Evolutionary conservation across 2,888 invertebrate species (phyloP).

Genomic region (Operophtera brumata): DNA sequence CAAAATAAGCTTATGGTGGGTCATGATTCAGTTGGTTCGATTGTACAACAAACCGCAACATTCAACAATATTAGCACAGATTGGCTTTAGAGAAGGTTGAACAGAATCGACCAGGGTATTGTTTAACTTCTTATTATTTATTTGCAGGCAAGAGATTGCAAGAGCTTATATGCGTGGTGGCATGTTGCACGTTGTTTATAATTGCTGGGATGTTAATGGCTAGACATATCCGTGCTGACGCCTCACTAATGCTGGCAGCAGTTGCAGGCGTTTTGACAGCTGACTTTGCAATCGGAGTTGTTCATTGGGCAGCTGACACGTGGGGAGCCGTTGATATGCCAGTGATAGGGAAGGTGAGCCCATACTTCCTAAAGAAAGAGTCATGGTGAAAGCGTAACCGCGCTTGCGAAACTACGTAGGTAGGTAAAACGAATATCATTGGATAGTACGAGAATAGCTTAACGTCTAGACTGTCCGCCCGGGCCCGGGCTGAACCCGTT

Average conservation of each 20-base stretch:
- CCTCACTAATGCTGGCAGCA: conserved; percentile 89
- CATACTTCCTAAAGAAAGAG: neutral
- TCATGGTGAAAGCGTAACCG: too few species aligned
- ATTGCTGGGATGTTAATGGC: conserved; percentile 85
- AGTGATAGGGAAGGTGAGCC: conserved; percentile 90
- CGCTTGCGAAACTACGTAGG: too few species aligned
- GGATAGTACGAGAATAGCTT: too few species aligned
- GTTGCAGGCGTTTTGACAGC: conserved; percentile 96
- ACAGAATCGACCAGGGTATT: too few species aligned
- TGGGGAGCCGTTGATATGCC: conserved; percentile 98
- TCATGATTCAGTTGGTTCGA: too few species aligned
- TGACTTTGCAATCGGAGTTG: conserved; percentile 97
- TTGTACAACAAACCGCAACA: too few species aligned
- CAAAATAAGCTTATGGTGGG: too few species aligned
- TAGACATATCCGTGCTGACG: conserved; percentile 86
- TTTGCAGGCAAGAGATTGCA: conserved; percentile 94
- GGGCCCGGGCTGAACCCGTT: too few species aligned
- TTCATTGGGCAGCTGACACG: conserved; percentile 99
- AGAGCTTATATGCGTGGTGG: conserved; percentile 93
- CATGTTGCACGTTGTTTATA: conserved; percentile 91
- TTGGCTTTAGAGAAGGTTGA: too few species aligned
- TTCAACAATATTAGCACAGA: too few species aligned
- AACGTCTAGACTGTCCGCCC: too few species aligned
- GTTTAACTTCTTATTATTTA: conserved; percentile 17
- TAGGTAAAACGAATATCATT: too few species aligned